Evolutionary conservation across 2,888 invertebrate species (phyloP).

Genomic region (Caenorhabditis parvicauda): DNA sequence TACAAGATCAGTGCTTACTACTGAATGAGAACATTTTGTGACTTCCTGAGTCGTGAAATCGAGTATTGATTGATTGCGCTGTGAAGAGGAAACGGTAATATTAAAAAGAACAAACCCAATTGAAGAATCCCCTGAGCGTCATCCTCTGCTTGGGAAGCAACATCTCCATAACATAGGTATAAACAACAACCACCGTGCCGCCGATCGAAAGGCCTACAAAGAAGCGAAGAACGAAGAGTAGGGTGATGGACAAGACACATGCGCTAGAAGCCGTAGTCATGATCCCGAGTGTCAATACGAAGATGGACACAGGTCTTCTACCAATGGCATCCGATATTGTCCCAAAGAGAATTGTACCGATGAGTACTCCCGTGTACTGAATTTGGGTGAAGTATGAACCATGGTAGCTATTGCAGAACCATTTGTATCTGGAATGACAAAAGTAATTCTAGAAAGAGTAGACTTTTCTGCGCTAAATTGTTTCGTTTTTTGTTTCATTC

Average conservation of each 20-base stretch:
- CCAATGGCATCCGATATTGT: conserved; percentile 42
- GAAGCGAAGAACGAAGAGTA: conserved; percentile 27
- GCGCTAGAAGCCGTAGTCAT: conserved; percentile 21
- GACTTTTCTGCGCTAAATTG: too few relatives aligned
- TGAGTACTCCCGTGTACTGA: conserved; percentile 44
- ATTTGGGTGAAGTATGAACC: conserved; percentile 50
- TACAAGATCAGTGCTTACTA: too few relatives aligned
- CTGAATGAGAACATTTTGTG: not conserved
- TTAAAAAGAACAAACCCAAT: conserved; percentile 46
- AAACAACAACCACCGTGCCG: conserved; percentile 58
- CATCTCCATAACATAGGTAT: conserved; percentile 61
- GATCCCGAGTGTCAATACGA: conserved; percentile 49
- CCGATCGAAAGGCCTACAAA: conserved; percentile 46
- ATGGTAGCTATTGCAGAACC: conserved; percentile 55
- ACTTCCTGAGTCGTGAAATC: not conserved
- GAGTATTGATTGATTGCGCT: not conserved
- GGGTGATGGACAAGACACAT: not conserved
- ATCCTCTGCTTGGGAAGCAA: conserved; percentile 59
- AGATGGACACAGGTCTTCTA: conserved; percentile 42
- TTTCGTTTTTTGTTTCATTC: too few relatives aligned
- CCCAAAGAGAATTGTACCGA: conserved; percentile 55
- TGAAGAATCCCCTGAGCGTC: conserved; percentile 60
- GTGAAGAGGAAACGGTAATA: too few relatives aligned
- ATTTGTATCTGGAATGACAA: conserved; percentile 43
- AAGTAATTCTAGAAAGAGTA: too few relatives aligned